phyloP scores from a whole-genome alignment of 92 coral and sea anemone species.

The Pocillopora meandrina region DNA sequence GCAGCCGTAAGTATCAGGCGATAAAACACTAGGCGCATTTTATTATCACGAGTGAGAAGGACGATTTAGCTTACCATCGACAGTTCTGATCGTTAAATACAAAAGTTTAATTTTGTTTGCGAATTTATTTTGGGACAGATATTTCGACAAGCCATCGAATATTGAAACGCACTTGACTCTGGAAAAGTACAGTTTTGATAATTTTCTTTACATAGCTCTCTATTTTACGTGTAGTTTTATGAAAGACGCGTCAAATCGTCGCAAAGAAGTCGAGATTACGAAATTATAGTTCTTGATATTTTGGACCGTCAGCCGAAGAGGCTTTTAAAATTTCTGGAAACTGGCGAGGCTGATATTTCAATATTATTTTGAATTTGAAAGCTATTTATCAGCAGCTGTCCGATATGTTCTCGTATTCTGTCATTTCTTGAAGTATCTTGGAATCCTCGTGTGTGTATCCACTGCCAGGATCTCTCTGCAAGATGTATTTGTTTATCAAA shows the following conservation, averaged over 20 bases:
- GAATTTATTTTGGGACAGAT: neutral
- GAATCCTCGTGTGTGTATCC: neutral
- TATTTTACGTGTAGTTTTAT: neutral
- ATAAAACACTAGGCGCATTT: neutral
- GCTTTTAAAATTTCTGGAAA: neutral
- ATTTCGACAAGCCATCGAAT: neutral
- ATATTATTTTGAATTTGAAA: neutral
- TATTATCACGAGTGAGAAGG: neutral
- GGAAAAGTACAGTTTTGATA: neutral
- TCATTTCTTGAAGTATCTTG: conserved; percentile 9
- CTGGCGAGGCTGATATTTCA: neutral
- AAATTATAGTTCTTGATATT: neutral
- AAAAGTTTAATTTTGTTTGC: neutral
- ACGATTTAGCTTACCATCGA: conserved; percentile 3
- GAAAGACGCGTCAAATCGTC: neutral
- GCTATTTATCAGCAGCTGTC: conserved; percentile 20
- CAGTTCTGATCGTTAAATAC: neutral
- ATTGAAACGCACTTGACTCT: neutral
- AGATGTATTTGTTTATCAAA: neutral
- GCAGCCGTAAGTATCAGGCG: conserved; percentile 70
- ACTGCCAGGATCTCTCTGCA: neutral
- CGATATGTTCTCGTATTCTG: neutral
- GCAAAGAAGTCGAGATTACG: conserved; percentile 11
- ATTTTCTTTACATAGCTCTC: neutral
- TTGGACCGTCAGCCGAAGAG: neutral